Percentiles rank a stretch among this genome's conserved stretches.
Evolutionary conservation across 2,797 vertebrate species (phyloP).

Genomic region (Diceros bicornis): DNA sequence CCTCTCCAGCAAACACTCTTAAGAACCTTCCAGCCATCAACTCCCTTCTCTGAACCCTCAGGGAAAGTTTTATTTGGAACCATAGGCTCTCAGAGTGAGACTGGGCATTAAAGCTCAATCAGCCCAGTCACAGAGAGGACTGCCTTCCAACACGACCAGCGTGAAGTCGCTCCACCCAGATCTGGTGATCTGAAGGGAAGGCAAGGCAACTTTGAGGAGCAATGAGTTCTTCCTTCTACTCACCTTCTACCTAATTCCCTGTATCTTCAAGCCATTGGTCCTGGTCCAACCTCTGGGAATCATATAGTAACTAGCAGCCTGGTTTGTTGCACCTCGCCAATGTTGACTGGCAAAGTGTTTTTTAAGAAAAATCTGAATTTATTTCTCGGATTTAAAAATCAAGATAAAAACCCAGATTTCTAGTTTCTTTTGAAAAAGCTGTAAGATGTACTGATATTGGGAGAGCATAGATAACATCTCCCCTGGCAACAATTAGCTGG

Average conservation of each 20-base stretch:
- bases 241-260: background rate
- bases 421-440: slow-evolving; percentile 16
- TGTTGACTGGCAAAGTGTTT: background rate
- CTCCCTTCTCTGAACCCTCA: background rate
- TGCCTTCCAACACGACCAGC: background rate
- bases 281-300: background rate
- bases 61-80: background rate
- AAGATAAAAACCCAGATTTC: background rate
- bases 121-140: background rate
- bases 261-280: background rate
- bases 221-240: background rate
- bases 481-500: background rate
- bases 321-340: background rate
- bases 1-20: background rate
- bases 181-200: background rate
- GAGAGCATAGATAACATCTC: background rate
- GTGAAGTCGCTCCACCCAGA: background rate
- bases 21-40: background rate
- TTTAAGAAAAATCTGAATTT: background rate
- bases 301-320: background rate
- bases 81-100: background rate
- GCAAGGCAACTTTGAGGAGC: background rate
- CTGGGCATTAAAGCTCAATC: background rate
- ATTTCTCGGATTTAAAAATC: slow-evolving; percentile 33
- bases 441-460: background rate